Base-by-base conservation (phyloP, 1,140 invertebrate species). In the Whitmania pigra region DNA sequence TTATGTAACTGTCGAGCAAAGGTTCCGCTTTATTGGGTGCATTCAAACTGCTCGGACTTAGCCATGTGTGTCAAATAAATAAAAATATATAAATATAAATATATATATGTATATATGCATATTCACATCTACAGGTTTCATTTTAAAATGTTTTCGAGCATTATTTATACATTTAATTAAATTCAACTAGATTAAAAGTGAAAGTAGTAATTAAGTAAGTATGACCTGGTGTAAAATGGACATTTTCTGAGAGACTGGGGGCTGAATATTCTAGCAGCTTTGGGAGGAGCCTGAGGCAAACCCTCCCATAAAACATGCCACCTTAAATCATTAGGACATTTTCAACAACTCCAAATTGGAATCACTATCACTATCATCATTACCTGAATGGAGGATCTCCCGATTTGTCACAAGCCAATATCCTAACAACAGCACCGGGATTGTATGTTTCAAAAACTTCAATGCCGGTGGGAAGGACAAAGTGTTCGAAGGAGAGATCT, bases 371-470 rank as follows among this genome's bases (percentile, higher is more conserved):
- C 15, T 49, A 49, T 49, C 15, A 49, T 49, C 43, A 11, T 17
- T 49, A 49, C 43, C 43, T 49, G 5, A 11, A 13, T 11, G 43
- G 43, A 0, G 13, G 43, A 7, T 49, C 43, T 13, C 43, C 43
- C 15, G 71, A 53, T 22, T 63, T 71, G 72, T 81, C 79, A 76
- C 84, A 85, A 5, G 89, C 90, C 86, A 90, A 89, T 70, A 94
- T 89, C 71, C 88, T 86, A 15, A 93, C 87, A 18, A 94, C 85
- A 36, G 90, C 88, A 36, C 92, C 92, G 9, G 92, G 91, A 82
- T 93, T 93, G 75, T 90, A 94, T 4, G 90, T 92, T 82, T 94
- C 92, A 82, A 89, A 94, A 72, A 94, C 86, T 3, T 87, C 87
- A 55, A 94, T 85, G 76, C 88, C 86, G 18, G 87, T 81, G 13